Conservation (phyloP, 2,797 vertebrate species). For the Cyprinella venusta region DNA sequence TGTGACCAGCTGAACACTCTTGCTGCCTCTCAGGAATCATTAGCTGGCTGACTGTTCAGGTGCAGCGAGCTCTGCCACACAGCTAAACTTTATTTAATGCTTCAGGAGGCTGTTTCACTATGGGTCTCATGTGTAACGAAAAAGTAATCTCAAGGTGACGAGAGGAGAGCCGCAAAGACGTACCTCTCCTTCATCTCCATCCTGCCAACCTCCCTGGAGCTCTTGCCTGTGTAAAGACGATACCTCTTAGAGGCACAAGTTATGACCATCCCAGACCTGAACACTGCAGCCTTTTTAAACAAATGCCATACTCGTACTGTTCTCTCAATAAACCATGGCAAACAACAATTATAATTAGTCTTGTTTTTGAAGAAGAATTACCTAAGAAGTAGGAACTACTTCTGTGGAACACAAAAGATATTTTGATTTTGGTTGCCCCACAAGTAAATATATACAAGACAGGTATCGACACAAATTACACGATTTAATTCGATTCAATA, state of each 20-base stretch:
- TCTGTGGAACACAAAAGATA: not conserved
- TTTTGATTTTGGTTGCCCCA: not conserved
- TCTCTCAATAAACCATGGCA: not conserved
- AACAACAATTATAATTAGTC: not conserved
- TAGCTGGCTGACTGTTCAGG: conserved; percentile 64
- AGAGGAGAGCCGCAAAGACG: conserved; percentile 50
- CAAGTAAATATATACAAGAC: not conserved
- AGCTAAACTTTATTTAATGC: conserved; percentile 71
- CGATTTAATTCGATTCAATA: not conserved
- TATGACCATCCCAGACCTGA: conserved; percentile 18
- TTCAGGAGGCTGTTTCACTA: conserved; percentile 66
- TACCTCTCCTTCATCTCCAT: conserved; percentile 49
- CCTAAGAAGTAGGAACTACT: too few relatives aligned
- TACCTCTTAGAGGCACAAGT: conserved; percentile 40
- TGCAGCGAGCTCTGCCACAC: conserved; percentile 59
- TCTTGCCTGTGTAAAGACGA: conserved; percentile 46
- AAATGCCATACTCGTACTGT: not conserved
- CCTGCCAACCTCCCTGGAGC: conserved; percentile 42
- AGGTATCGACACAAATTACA: not conserved
- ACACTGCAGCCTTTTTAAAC: not conserved
- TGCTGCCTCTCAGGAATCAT: conserved; percentile 60
- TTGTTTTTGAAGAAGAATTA: conserved; percentile 5
- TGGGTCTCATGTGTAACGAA: conserved; percentile 65
- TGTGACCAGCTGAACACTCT: conserved; percentile 52
- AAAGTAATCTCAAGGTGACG: conserved; percentile 66